phyloP scores from a whole-genome alignment of 2,113 vertebrate species.

The Harpagus bidentatus region DNA sequence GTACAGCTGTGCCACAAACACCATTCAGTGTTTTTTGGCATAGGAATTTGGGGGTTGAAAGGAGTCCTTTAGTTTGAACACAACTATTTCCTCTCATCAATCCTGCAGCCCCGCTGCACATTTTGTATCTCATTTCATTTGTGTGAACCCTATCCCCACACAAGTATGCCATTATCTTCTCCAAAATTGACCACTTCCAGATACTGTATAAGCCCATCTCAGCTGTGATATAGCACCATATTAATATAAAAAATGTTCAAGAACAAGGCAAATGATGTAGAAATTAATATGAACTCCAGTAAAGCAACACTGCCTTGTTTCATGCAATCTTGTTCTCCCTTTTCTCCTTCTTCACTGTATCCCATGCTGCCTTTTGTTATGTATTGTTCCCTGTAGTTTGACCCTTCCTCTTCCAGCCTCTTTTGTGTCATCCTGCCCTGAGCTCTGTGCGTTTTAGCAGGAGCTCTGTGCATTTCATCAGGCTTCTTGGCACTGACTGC shows the following conservation, averaged over 20 bases:
- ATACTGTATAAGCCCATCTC: background rate
- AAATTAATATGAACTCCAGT: background rate
- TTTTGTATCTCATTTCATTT: background rate
- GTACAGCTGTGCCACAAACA: background rate
- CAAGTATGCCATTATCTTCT: background rate
- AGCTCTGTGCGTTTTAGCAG: background rate
- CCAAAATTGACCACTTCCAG: background rate
- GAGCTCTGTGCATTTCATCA: background rate
- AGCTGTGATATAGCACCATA: background rate
- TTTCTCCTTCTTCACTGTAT: background rate
- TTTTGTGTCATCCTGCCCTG: rapidly evolving
- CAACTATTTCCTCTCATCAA: background rate
- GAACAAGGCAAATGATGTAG: background rate
- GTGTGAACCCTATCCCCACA: background rate
- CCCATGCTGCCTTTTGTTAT: background rate
- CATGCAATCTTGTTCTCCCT: background rate
- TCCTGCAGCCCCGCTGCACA: background rate
- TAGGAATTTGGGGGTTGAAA: background rate
- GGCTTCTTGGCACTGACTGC: background rate
- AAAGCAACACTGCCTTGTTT: background rate
- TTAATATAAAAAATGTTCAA: background rate
- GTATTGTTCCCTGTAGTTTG: background rate
- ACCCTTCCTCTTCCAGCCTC: background rate
- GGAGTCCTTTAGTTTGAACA: background rate
- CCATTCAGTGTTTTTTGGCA: background rate